Conservation (phyloP, 2,888 invertebrate species). For the Rotaria socialis region DNA sequence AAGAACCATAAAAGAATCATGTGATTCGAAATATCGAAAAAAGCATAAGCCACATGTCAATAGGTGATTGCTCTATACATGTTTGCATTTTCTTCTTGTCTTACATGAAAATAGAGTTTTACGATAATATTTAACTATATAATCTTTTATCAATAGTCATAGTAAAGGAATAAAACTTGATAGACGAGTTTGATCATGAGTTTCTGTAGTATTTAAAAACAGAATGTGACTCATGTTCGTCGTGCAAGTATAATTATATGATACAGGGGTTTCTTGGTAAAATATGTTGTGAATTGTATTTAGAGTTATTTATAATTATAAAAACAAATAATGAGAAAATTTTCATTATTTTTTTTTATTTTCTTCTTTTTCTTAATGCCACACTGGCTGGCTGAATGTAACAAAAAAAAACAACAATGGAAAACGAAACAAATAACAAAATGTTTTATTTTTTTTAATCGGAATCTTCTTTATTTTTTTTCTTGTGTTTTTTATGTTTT, state of each 20-base stretch:
- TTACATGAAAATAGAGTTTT: neutral
- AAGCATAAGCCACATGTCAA: neutral
- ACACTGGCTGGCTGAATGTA: neutral
- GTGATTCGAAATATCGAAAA: neutral
- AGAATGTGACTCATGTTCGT: too few relatives aligned
- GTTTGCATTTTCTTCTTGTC: neutral
- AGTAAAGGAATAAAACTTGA: too few relatives aligned
- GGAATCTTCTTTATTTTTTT: conserved; percentile 14
- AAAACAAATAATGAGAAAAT: neutral
- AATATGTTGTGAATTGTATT: too few relatives aligned
- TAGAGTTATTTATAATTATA: too few relatives aligned
- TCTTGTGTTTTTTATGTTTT: conserved; percentile 16
- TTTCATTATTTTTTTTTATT: neutral
- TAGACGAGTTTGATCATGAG: too few relatives aligned
- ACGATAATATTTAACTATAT: neutral
- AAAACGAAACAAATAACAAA: neutral
- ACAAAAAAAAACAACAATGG: neutral
- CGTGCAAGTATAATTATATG: too few relatives aligned
- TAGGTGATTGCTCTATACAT: neutral
- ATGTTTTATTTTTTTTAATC: neutral
- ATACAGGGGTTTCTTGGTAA: too few relatives aligned
- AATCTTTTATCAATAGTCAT: too few relatives aligned
- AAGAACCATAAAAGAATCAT: neutral
- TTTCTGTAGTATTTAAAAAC: too few relatives aligned
- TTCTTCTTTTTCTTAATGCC: neutral